Percentiles rank a stretch among this genome's conserved stretches.
Conservation (phyloP, 2,113 vertebrate species). For the Protomyctophum bolini region DNA sequence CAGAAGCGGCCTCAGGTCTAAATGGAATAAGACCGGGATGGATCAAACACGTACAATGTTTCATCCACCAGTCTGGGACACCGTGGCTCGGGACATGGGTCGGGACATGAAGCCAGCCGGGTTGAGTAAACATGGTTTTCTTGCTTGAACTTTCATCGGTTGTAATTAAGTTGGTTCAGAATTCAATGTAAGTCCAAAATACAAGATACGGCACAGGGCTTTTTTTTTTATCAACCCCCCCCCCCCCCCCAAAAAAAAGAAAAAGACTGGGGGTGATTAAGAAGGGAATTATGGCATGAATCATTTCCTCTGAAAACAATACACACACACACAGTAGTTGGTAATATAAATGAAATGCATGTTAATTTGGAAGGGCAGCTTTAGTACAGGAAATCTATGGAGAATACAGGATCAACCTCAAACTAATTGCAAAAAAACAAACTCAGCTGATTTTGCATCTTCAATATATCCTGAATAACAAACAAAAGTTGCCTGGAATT, state of each 20-base stretch:
- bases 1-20: too few relatives aligned
- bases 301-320: slow-evolving; percentile 4
- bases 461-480: too few relatives aligned
- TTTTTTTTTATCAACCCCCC: not conserved
- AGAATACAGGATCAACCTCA: too few relatives aligned
- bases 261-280: not conserved
- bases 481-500: too few relatives aligned
- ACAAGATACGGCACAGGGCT: not conserved
- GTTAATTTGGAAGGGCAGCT: not conserved
- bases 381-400: not conserved
- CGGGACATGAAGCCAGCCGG: not conserved
- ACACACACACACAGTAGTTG: not conserved
- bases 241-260: not conserved
- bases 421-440: too few relatives aligned
- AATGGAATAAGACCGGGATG: too few relatives aligned
- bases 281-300: not conserved
- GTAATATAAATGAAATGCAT: not conserved
- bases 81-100: not conserved
- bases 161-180: not conserved
- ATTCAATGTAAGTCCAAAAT: slow-evolving; percentile 3
- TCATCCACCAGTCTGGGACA: too few relatives aligned
- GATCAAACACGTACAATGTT: too few relatives aligned
- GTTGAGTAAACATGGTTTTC: not conserved
- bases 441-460: too few relatives aligned
- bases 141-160: slow-evolving; percentile 2